Base-by-base conservation (phyloP, 2,888 invertebrate genomes). In the Oscheius onirici region DNA sequence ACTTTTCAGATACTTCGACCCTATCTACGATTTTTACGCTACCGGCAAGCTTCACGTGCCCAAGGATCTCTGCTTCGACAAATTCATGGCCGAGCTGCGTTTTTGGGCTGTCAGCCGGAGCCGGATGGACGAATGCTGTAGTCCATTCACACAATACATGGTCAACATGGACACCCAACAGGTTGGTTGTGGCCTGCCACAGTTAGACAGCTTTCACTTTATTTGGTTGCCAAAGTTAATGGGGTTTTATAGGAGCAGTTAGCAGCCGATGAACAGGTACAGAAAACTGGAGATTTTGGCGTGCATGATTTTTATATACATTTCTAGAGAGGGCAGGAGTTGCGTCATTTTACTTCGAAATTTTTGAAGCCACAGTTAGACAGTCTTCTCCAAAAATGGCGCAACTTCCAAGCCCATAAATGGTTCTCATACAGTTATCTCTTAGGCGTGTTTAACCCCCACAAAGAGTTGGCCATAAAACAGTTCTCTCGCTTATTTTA, bases 11-110 rank as follows among this genome's bases (percentile, higher is more conserved):
- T 86, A 86, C 61, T 86, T 86, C 70, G 86, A 86, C 63, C 85
- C 86, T 17, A 85, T 86, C 61, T 86, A 86, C 71, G 86, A 86
- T 68, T 86, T 86, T 74, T 86, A 84, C 71, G 85, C 84, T 10
- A 83, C 85, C 40, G 86, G 86, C 24, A 85, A 85, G 72, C 74
- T 86, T 44, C 86, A 86, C 72, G 86, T 86, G 11, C 85, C 85
- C 11, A 86, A 86, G 69, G 85, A 86, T 72, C 72, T 86, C 40
- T 86, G 86, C 69, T 87, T 86, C 65, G 86, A 87, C 58, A 85
- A 85, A 60, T 86, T 87, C 75, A 86, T 86, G 86, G 83, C 83
- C 8, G 86, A 86, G 73, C 80, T 86, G 44, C 77, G 86, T 44
- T 86, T 85, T 72, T 86, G 86, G 86, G 85, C 86, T 1, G 85